Base-by-base conservation (phyloP, 1,140 invertebrate species). In the Drosophila rhopaloa region DNA sequence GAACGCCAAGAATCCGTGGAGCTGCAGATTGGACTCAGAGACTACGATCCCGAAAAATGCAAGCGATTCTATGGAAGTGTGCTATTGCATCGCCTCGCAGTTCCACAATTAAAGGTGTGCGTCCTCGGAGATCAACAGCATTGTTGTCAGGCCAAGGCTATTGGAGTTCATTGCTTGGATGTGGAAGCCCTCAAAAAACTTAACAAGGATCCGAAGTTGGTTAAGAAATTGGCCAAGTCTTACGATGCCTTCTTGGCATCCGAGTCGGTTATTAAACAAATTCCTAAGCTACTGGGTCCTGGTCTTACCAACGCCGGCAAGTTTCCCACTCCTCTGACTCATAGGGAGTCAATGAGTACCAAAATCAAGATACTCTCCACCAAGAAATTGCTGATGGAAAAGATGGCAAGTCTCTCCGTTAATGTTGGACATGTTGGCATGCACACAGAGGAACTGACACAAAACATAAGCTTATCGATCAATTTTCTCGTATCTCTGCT, bases 401-500 rank as follows among this genome's bases (percentile, higher is more conserved):
- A 37, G 32, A 51, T 68, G n/a, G 37, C 13, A 0, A 44, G 59
- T 8, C 29, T 68, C 4, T 65, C 38, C 2, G 47, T 68, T 2
- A 68, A 65, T 38, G 60, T 68, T 0, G 60, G 46, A 1, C 29
- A 65, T 16, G 27, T 66, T 3, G 47, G 29, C 29, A 51, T 68
- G 60, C 5, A 11, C 0, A 2, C 8, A 5, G 38, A 16, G 7
- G n/a, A 51, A 16, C 46, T 68, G 0, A 37, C 29, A 7, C 47
- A 19, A 10, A 68, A 68, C 47, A 24, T 53, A 7, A 44, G 1
- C 11, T 41, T 37, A 13, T 68, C 65, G 2, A 65, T 68, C 1
- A 50, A 51, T 4, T 65, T 68, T 19, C 29, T 68, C 5, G 59
- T 65, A 0, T 44, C 60, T 4, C 11, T 65, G 65, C 38, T 65